Conservation (phyloP, 2,888 invertebrate genomes). For the Itoplectis maculator region DNA sequence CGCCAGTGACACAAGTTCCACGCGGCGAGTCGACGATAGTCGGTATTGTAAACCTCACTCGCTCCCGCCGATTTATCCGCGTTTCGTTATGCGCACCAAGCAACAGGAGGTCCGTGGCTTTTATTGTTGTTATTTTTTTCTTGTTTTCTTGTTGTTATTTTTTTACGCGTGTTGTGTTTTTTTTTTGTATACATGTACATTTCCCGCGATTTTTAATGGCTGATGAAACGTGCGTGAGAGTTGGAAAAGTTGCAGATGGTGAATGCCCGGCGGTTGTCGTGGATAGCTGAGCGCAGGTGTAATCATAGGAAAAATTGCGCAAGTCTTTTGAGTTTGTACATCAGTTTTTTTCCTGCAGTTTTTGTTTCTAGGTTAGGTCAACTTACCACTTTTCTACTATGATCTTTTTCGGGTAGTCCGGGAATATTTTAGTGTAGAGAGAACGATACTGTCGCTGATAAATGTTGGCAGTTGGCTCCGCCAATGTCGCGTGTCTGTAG, state of each 20-base stretch:
- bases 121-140: conserved; percentile 22
- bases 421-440: not conserved
- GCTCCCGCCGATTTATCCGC: conserved; percentile 4
- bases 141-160: not conserved
- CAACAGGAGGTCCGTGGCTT: conserved; percentile 56
- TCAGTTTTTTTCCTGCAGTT: not conserved
- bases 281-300: not conserved
- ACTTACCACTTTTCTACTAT: not conserved
- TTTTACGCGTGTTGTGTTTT: not conserved
- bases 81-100: conserved; percentile 57
- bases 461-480: not conserved
- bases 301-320: too few species aligned
- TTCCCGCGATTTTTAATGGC: not conserved
- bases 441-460: not conserved
- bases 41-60: conserved; percentile 28
- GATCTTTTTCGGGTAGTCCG: not conserved
- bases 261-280: not conserved
- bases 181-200: not conserved
- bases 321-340: not conserved
- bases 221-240: not conserved
- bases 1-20: conserved; percentile 56
- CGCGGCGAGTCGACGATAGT: conserved; percentile 55
- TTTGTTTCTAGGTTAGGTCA: not conserved
- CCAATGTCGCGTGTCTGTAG: not conserved
- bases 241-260: not conserved